phyloP scores from a whole-genome alignment of 2,888 invertebrate genomes.

The Hecatera dysodea region DNA sequence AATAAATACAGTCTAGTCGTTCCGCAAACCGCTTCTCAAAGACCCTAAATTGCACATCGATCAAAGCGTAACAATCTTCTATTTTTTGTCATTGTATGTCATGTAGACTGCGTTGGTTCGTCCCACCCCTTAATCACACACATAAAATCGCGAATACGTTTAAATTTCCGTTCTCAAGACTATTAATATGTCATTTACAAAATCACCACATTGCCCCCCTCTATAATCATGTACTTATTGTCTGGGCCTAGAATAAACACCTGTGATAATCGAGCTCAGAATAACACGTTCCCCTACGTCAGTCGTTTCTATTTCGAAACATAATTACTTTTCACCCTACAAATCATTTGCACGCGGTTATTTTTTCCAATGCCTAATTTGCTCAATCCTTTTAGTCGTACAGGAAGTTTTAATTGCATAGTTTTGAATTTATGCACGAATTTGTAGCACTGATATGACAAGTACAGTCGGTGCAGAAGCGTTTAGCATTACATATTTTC shows the following conservation, averaged over 20 bases:
- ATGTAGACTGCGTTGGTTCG: neutral
- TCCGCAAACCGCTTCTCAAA: conserved; percentile 24
- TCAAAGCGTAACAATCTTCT: conserved; percentile 33
- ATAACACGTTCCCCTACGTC: conserved; percentile 34
- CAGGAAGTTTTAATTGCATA: conserved; percentile 66
- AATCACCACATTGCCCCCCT: conserved; percentile 47
- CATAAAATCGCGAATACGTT: conserved; percentile 52
- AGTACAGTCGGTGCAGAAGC: conserved; percentile 50
- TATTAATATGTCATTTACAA: conserved; percentile 63
- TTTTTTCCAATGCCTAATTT: conserved; percentile 62
- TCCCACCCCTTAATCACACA: conserved; percentile 23
- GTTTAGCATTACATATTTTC: neutral
- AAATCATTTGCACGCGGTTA: conserved; percentile 56
- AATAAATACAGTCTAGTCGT: conserved; percentile 15
- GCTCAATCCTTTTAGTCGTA: conserved; percentile 57
- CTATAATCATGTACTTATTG: conserved; percentile 53
- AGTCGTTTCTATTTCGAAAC: conserved; percentile 53
- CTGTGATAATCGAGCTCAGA: conserved; percentile 49
- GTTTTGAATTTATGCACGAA: conserved; percentile 56
- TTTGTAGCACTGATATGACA: conserved; percentile 53
- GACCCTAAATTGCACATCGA: conserved; percentile 34
- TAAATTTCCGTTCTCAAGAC: conserved; percentile 52
- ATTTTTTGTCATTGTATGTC: conserved; percentile 28
- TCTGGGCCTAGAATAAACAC: conserved; percentile 58
- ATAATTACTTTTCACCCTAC: conserved; percentile 59